Evolutionary conservation across 92 coral and sea anemone species (phyloP), one percentile per base, ranked within the genome.

Genomic region (Phenganax subtilis): DNA sequence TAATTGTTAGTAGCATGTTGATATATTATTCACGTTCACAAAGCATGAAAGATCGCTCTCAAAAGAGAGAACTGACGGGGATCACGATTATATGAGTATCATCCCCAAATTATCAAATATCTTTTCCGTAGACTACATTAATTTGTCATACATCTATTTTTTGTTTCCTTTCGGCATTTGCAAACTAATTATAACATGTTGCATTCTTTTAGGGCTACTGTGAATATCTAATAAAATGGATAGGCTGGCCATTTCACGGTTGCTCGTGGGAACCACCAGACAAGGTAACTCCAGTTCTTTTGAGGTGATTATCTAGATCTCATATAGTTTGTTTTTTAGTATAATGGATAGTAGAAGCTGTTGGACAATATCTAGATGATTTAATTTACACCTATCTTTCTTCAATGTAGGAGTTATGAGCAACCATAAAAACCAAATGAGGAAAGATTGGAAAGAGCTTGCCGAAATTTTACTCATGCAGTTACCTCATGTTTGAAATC

Each of bases 401-500:
- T 12, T 68, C 12, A 30, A 10, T 71, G 15, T 71, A 71, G 76
- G 76, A 71, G 76, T 71, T 71, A 71, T 71, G 76, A 15, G 54
- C 8, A 6, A 15, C 76, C 76, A 71, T 8, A 20, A 5, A 71
- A 20, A 20, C 76, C 76, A 0, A 55, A 71, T 71, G 30, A 15
- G 6, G 8, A 12, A 8, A 71, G 76, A 71, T 71, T 71, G 17
- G 76, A 71, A 71, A 12, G 30, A 20, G 76, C 76, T 6, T 71
- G 76, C 16, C 17, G 55, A 71, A 15, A 71, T 71, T 71, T 71
- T 10, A 9, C 51, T 8, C 76, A 71, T 83, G 80, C 82, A 10
- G 66, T 89, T 16, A 63, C 77, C n/a, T 37, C 63, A 54, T 64
- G 81, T 29, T 58, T 88, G 30, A 85, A 58, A 55, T 65, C 85